A percentile compares a stretch with the other conserved stretches of the same genome.
phyloP scores from a whole-genome alignment of 2,113 vertebrate species.

The Caranx melampygus region DNA sequence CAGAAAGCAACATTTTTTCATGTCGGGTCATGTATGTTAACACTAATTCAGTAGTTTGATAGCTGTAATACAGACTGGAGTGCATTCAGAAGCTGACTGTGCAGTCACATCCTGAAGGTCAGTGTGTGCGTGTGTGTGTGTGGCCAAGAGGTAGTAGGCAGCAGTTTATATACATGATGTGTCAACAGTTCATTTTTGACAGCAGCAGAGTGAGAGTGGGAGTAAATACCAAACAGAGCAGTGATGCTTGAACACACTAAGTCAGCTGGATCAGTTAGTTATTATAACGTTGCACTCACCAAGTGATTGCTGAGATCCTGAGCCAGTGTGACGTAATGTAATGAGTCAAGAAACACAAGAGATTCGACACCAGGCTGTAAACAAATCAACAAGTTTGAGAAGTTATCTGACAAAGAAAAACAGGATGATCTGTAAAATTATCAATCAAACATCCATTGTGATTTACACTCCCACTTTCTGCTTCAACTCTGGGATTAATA shows the following conservation, averaged over 20 bases:
- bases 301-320: neutral
- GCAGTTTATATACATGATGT: neutral
- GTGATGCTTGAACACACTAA: neutral
- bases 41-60: slow-evolving; percentile 4
- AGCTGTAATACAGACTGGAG: neutral
- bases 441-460: no score
- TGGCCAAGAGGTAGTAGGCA: neutral
- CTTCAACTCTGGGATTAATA: neutral
- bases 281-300: neutral
- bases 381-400: no score
- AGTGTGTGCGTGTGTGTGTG: slow-evolving; percentile 28
- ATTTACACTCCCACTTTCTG: no score
- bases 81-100: slow-evolving; percentile 20
- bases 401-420: no score
- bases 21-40: neutral
- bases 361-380: no score
- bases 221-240: neutral
- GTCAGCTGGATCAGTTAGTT: neutral
- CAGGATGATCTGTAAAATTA: no score
- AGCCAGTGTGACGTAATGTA: neutral
- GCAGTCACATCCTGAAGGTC: slow-evolving; percentile 49
- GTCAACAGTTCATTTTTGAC: slow-evolving; percentile 12
- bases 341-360: no score
- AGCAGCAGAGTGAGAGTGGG: neutral
- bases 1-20: slow-evolving; percentile 8